Conservation (phyloP, 2,113 vertebrate species). For the Entelurus aequoreus region DNA sequence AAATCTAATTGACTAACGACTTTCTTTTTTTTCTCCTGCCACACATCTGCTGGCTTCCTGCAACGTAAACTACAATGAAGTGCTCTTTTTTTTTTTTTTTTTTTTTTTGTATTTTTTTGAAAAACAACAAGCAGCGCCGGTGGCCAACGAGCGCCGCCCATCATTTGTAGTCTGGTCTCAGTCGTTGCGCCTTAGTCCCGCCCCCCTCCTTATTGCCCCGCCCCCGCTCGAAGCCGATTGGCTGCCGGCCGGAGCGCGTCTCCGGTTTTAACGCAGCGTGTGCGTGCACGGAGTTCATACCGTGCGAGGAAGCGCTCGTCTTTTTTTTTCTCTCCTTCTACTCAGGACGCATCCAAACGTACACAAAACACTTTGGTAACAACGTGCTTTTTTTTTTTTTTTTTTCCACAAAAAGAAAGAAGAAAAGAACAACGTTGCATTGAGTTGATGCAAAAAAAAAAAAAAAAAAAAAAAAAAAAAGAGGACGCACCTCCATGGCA, state of each 20-base stretch:
- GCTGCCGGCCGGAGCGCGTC: slow-evolving; percentile 85
- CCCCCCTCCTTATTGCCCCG: slow-evolving; percentile 58
- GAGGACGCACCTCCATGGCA: slow-evolving; percentile 28
- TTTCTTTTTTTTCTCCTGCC: slow-evolving; percentile 1
- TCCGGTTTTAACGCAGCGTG: slow-evolving; percentile 96
- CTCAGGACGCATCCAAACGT: slow-evolving; percentile 44
- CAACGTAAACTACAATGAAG: slow-evolving; percentile 12
- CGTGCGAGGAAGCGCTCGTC: slow-evolving; percentile 68
- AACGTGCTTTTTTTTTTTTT: slow-evolving; percentile 15
- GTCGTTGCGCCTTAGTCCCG: slow-evolving; percentile 46
- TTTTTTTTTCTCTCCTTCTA: neutral
- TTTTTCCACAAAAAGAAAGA: slow-evolving; percentile 4
- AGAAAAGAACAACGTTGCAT: neutral
- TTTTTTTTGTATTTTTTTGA: slow-evolving; percentile 36
- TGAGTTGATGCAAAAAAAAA: slow-evolving; percentile 11
- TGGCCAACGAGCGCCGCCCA: slow-evolving; percentile 55
- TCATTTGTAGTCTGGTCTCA: slow-evolving; percentile 62
- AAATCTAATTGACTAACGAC: neutral
- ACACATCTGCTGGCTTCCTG: slow-evolving; percentile 23
- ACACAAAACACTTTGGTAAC: slow-evolving; percentile 45
- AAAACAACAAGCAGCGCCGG: slow-evolving; percentile 57
- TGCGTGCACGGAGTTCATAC: slow-evolving; percentile 89
- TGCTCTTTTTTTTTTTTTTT: slow-evolving; percentile 27
- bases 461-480: no score
- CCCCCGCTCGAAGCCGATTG: slow-evolving; percentile 72